Evolutionary conservation across 2,888 invertebrate genomes (phyloP), one percentile per base, ranked within the genome.

Genomic region (Busseola fusca): DNA sequence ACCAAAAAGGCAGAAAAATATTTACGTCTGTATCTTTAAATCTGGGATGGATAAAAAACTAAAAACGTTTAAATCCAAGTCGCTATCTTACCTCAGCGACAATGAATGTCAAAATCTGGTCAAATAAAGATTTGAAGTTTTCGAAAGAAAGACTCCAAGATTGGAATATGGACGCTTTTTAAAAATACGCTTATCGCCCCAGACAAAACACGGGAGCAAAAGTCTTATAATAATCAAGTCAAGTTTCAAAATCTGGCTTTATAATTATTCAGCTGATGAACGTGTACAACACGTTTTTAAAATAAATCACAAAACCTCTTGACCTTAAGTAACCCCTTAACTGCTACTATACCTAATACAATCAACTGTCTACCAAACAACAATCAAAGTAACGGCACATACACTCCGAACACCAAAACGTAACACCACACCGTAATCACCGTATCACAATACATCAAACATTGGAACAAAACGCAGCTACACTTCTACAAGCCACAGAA

Each of bases 401-500:
- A 21, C 50, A 62, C 59, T 66, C 52, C 5, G 52, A 69, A 64
- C 74, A 81, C 54, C 48, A 70, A 72, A 64, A 69, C n/a, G 37
- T 9, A n/a, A 64, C 63, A 45, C 50, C 21, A 40, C 10, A 50
- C 62, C 56, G 48, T 60, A 76, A 62, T 65, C 10, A 50, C 62
- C 56, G 48, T 60, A 76, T 64, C 68, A n/a, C 72, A 59, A 77
- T 70, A 73, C 52, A 76, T 81, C 75, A 80, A 76, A 72, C 74
- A 74, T 78, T 73, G 60, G 67, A 76, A 85, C 76, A 72, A 78
- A 84, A 78, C 74, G 60, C 58, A 74, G 56, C 63, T 63, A 66
- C 71, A 82, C n/a, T 63, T 63, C 50, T 63, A 70, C 69, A 64
- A 81, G 63, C 34, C 52, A 63, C 52, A n/a, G 82, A 83, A 85